Conservation (phyloP, 2,113 vertebrate species). For the Gracilinanus agilis region DNA sequence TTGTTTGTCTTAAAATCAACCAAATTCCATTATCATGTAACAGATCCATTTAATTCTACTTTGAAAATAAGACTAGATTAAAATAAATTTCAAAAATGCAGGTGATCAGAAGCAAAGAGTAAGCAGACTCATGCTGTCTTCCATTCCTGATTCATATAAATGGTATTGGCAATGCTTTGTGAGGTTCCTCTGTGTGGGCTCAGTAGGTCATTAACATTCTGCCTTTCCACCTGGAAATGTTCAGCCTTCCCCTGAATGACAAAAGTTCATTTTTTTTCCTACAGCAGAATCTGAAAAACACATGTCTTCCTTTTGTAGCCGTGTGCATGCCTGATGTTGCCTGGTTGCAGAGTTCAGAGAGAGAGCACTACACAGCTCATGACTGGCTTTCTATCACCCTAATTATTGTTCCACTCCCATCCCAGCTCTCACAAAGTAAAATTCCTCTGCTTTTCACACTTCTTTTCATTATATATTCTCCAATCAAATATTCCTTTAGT, state of each 20-base stretch:
- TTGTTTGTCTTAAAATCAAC: conserved; percentile 52
- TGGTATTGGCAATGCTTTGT: not conserved
- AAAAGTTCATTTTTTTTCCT: conserved; percentile 59
- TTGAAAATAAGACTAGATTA: conserved; percentile 56
- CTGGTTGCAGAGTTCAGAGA: conserved; percentile 35
- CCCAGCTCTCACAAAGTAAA: conserved; percentile 10
- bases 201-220: not conserved
- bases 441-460: conserved; percentile 4
- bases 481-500: not conserved
- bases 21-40: conserved; percentile 70
- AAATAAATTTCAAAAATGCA: conserved; percentile 45
- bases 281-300: conserved; percentile 59
- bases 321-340: conserved; percentile 48
- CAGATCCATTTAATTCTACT: conserved; percentile 53
- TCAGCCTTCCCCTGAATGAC: conserved; percentile 1
- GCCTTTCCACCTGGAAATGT: not conserved
- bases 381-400: conserved; percentile 1
- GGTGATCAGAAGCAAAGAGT: not conserved
- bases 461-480: conserved; percentile 1
- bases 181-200: not conserved
- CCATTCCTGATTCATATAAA: not conserved
- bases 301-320: conserved; percentile 51
- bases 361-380: not conserved
- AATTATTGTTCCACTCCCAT: conserved; percentile 44
- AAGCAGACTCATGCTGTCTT: not conserved